Evolutionary conservation across 2,797 vertebrate genomes (phyloP).

Genomic region (Acrocephalus scirpaceus): DNA sequence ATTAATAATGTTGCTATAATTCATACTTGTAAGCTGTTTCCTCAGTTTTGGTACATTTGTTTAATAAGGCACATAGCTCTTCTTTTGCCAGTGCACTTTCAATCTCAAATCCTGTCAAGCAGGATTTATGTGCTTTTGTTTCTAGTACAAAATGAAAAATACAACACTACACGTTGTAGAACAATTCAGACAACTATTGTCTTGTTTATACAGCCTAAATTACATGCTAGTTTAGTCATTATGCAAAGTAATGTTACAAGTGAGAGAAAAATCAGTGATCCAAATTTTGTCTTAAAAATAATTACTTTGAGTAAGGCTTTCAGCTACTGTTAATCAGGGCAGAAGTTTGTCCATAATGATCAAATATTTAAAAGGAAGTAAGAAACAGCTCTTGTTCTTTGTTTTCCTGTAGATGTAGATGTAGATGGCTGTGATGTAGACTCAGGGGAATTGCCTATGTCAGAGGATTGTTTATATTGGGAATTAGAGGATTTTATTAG

Average conservation of each 20-base stretch:
- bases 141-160: constrained; percentile 6
- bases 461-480: constrained; percentile 5
- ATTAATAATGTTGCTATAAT: not conserved
- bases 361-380: constrained; percentile 23
- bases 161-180: not conserved
- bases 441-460: not conserved
- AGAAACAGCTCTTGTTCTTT: not conserved
- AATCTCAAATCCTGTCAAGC: constrained; percentile 6
- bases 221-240: not conserved
- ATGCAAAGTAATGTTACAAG: not conserved
- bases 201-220: not conserved
- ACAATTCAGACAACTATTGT: not conserved
- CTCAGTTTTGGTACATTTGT: not conserved
- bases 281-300: not conserved
- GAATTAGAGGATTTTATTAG: constrained; percentile 41
- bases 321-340: not conserved
- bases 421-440: not conserved
- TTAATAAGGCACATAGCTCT: not conserved
- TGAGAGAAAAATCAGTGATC: not conserved
- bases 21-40: not conserved
- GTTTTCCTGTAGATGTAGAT: too few species aligned
- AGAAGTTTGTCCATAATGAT: constrained; percentile 17
- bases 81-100: constrained; percentile 1
- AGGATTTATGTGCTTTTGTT: constrained; percentile 27
- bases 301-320: not conserved